Conservation (phyloP, 2,888 invertebrate species). For the Candidula unifasciata region DNA sequence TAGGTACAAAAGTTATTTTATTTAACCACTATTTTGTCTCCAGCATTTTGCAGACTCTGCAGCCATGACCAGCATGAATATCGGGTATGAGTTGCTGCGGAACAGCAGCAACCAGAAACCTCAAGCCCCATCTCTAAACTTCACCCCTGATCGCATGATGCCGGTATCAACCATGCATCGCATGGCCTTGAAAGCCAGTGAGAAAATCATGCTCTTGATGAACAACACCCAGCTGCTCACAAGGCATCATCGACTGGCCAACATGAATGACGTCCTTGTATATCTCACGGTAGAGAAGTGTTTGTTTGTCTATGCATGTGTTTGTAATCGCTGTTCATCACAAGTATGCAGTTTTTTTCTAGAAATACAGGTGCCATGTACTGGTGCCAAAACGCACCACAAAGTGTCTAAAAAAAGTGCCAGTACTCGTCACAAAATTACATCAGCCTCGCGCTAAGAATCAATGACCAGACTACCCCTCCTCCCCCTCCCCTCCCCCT, state of each 20-base stretch:
- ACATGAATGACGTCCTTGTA: slow-evolving; percentile 63
- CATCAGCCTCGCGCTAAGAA: too few species aligned
- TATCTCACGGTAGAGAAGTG: slow-evolving; percentile 58
- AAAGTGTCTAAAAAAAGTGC: too few species aligned
- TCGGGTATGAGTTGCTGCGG: slow-evolving; percentile 51
- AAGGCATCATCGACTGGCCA: slow-evolving; percentile 62
- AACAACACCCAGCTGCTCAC: slow-evolving; percentile 68
- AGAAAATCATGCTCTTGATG: slow-evolving; percentile 69
- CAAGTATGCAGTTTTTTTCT: too few species aligned
- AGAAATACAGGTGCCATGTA: too few species aligned
- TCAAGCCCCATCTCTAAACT: slow-evolving; percentile 1
- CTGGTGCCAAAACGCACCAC: too few species aligned
- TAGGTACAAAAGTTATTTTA: not conserved
- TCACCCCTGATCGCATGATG: slow-evolving; percentile 62
- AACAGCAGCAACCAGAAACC: slow-evolving; percentile 41
- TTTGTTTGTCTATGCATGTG: too few species aligned
- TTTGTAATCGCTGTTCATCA: too few species aligned
- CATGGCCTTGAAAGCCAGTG: slow-evolving; percentile 63
- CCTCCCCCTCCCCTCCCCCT: too few species aligned
- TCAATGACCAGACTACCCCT: too few species aligned
- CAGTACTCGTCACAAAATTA: too few species aligned
- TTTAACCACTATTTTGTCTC: not conserved
- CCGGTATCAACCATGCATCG: slow-evolving; percentile 60
- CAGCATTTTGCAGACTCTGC: not conserved
- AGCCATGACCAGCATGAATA: slow-evolving; percentile 42